Conservation (phyloP, 1,140 invertebrate genomes). For the Anoplophora glabripennis region DNA sequence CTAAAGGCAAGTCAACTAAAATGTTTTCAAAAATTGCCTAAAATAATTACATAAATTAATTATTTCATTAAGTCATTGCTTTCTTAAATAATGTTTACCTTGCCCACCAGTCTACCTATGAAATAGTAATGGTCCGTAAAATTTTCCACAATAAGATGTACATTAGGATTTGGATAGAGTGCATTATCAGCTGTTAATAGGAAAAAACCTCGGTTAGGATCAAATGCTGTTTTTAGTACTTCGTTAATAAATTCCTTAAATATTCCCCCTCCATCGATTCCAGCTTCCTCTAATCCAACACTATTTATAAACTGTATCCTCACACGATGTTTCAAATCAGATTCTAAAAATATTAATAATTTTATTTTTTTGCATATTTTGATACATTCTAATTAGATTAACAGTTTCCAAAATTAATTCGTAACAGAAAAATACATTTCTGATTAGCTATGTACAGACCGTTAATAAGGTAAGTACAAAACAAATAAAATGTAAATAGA, state of each 20-base stretch:
- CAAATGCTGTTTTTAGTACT: slow-evolving; percentile 90
- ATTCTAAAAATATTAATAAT: slow-evolving; percentile 62
- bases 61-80: neutral
- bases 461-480: too few relatives aligned
- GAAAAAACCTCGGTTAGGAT: slow-evolving; percentile 96
- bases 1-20: slow-evolving; percentile 89
- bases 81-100: slow-evolving; percentile 55
- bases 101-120: slow-evolving; percentile 91
- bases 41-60: slow-evolving; percentile 32
- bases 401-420: too few relatives aligned
- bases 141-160: slow-evolving; percentile 77
- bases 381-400: too few relatives aligned
- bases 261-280: slow-evolving; percentile 94
- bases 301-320: slow-evolving; percentile 87
- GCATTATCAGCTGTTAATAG: slow-evolving; percentile 87
- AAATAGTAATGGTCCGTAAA: slow-evolving; percentile 93
- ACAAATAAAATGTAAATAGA: too few relatives aligned
- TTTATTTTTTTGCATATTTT: too few relatives aligned
- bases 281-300: slow-evolving; percentile 88
- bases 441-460: too few relatives aligned
- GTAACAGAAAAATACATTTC: too few relatives aligned
- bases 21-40: slow-evolving; percentile 93
- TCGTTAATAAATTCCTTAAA: slow-evolving; percentile 91
- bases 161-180: slow-evolving; percentile 93
- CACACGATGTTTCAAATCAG: slow-evolving; percentile 80